These are phyloP conservation scores for Ptilorrhoa leucosticta DNA, from an alignment of 2,113 vertebrate genomes.

Conservation along the genomic window DNA sequence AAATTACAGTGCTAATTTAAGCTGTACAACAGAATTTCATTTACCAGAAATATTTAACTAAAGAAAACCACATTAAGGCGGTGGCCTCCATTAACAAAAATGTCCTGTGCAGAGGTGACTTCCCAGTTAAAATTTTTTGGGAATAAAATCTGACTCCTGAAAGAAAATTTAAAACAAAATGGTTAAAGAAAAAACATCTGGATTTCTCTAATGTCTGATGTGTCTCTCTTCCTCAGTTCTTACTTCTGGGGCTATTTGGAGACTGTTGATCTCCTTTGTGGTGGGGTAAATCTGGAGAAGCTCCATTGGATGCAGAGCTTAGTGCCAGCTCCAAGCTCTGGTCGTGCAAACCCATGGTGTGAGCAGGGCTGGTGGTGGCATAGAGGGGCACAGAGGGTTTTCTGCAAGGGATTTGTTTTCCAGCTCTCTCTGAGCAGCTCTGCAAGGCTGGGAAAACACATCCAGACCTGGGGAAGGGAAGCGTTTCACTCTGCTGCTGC, in stretches of 20 bases:
- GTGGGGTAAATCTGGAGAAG: background rate
- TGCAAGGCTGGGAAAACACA: background rate
- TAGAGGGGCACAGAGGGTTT: background rate
- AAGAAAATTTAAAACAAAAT: background rate
- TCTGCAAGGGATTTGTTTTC: constrained; percentile 17
- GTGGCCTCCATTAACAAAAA: constrained; percentile 49
- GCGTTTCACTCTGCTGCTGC: background rate
- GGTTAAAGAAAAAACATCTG: background rate
- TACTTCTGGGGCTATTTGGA: background rate
- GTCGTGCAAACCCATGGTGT: rapidly evolving
- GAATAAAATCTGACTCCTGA: background rate
- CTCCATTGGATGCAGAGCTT: rapidly evolving
- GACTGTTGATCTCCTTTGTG: background rate
- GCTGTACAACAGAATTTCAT: constrained; percentile 53
- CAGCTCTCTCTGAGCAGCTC: background rate
- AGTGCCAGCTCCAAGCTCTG: rapidly evolving
- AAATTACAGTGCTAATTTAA: constrained; percentile 54
- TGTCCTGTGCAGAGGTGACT: constrained; percentile 21
- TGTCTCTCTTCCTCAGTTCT: background rate
- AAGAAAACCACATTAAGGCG: constrained; percentile 40
- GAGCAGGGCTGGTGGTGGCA: background rate
- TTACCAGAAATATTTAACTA: constrained; percentile 66
- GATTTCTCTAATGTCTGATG: background rate
- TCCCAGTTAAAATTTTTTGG: background rate
- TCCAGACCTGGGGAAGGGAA: background rate